A percentile compares a stretch with the other conserved stretches of the same genome.
Evolutionary conservation across 2,888 invertebrate genomes (phyloP).

Genomic region (Leptopilina syphax): DNA sequence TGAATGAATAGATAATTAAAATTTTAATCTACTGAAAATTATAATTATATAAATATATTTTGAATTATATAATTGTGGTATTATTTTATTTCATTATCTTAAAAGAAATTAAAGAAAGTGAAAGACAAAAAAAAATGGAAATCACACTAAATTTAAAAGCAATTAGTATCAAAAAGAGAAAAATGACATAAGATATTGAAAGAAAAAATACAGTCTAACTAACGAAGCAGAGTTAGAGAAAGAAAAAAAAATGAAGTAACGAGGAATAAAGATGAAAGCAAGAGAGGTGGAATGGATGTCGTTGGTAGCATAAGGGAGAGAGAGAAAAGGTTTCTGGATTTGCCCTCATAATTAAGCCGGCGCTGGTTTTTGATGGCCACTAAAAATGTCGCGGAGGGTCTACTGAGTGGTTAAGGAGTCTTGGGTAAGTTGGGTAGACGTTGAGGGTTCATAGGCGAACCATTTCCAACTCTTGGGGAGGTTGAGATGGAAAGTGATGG

Average conservation of each 20-base stretch:
- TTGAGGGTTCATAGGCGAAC: constrained; percentile 44
- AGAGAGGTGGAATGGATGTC: constrained; percentile 41
- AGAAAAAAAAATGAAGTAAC: background rate
- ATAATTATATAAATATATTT: too few relatives aligned
- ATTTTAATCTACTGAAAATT: too few relatives aligned
- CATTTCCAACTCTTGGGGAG: constrained; percentile 35
- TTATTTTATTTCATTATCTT: too few relatives aligned
- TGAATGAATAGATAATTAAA: too few relatives aligned
- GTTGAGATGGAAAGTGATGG: constrained; percentile 50
- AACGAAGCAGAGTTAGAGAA: background rate
- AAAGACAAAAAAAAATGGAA: too few relatives aligned
- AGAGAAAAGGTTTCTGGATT: constrained; percentile 54
- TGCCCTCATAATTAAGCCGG: constrained; percentile 74
- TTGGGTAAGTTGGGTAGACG: constrained; percentile 59
- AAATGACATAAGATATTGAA: background rate
- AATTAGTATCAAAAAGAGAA: background rate
- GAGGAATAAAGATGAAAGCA: constrained; percentile 42
- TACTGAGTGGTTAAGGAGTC: constrained; percentile 71
- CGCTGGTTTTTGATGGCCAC: constrained; percentile 76
- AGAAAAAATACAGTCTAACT: background rate
- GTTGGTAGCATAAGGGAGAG: constrained; percentile 32
- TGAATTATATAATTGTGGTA: too few relatives aligned
- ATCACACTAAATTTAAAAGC: too few relatives aligned
- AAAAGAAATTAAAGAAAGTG: too few relatives aligned
- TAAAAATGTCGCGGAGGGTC: constrained; percentile 76